Evolutionary conservation across 1,140 invertebrate genomes (phyloP).

Genomic region (Amphibalanus amphitrite): DNA sequence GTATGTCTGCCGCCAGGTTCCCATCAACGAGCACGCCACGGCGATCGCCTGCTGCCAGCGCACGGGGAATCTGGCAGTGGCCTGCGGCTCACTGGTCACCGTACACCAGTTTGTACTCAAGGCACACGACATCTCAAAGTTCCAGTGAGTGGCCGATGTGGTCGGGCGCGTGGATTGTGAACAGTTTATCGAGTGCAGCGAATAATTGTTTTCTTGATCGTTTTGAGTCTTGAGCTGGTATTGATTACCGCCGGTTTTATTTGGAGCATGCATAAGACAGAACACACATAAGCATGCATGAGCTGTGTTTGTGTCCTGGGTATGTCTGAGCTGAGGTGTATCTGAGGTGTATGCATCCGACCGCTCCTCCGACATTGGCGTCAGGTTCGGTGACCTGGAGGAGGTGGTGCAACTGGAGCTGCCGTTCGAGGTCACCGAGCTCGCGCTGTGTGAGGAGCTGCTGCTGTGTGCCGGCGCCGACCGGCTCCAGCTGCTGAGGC

Average conservation of each 20-base stretch:
- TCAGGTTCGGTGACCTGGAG: constrained; percentile 45
- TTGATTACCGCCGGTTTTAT: no score
- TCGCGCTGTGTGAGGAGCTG: constrained; percentile 19
- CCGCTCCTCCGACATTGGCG: no score
- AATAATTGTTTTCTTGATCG: no score
- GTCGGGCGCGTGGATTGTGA: not conserved
- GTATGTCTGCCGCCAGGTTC: constrained; percentile 22
- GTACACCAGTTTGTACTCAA: constrained; percentile 39
- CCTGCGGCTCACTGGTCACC: constrained; percentile 32
- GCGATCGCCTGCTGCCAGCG: constrained; percentile 40
- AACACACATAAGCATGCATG: no score
- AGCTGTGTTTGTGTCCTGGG: no score
- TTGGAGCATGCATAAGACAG: no score
- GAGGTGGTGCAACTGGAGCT: constrained; percentile 23
- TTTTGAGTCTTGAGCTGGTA: no score
- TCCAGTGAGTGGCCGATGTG: constrained; percentile 13
- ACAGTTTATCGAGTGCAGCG: no score
- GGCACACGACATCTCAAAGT: constrained; percentile 41
- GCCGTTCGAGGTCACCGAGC: constrained; percentile 17
- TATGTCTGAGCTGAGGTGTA: no score
- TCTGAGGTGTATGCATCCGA: no score
- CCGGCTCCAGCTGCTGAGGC: not conserved
- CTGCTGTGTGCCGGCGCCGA: constrained; percentile 12
- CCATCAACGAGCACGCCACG: constrained; percentile 35
- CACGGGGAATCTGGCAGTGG: constrained; percentile 41